phyloP scores from a whole-genome alignment of 2,888 invertebrate species.

The Erynnis tages region DNA sequence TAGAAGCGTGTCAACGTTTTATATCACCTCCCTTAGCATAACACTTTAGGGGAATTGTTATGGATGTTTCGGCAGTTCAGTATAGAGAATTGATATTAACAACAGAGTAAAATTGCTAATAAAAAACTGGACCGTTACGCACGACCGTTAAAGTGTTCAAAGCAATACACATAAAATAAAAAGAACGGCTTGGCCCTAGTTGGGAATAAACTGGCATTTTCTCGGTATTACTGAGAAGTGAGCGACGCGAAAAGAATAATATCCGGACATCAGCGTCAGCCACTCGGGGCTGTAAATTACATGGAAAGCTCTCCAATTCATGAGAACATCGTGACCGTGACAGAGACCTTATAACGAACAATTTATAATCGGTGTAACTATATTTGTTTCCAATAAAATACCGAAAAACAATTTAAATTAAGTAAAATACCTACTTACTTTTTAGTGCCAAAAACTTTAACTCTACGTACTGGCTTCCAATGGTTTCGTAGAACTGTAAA shows the following conservation, averaged over 20 bases:
- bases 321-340: slow-evolving; percentile 36
- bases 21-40: neutral
- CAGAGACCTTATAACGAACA: slow-evolving; percentile 39
- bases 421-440: no score
- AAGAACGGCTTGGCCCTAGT: slow-evolving; percentile 25
- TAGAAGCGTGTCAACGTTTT: slow-evolving; percentile 18
- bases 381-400: no score
- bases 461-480: no score
- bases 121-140: slow-evolving; percentile 8
- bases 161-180: slow-evolving; percentile 23
- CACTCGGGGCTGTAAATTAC: slow-evolving; percentile 44
- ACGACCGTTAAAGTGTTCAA: slow-evolving; percentile 15
- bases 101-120: slow-evolving; percentile 17
- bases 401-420: no score
- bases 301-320: slow-evolving; percentile 42
- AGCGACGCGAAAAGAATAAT: slow-evolving; percentile 53
- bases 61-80: slow-evolving; percentile 7
- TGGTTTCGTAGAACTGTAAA: no score
- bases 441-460: no score
- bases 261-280: slow-evolving; percentile 53
- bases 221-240: slow-evolving; percentile 46
- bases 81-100: slow-evolving; percentile 17
- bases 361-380: no score
- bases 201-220: slow-evolving; percentile 43
- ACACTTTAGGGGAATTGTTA: slow-evolving; percentile 5